These are phyloP conservation scores for Pipra filicauda DNA, from an alignment of 2,113 vertebrate genomes.

Conservation along the genomic window DNA sequence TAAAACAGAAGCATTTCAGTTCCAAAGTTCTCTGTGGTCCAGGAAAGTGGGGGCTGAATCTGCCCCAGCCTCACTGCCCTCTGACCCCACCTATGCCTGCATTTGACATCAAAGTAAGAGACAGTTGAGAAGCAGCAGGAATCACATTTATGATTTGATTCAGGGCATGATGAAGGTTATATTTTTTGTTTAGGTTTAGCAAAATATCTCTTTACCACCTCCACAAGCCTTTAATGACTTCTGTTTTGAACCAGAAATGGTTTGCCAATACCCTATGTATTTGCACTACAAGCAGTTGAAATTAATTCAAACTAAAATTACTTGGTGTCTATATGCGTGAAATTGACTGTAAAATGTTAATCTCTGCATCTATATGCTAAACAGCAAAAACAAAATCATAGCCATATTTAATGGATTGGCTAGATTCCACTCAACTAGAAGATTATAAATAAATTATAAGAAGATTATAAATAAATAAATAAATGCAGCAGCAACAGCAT, in stretches of 20 bases:
- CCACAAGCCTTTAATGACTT: not conserved
- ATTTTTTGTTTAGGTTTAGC: not conserved
- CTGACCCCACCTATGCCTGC: not conserved
- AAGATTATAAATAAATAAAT: not conserved
- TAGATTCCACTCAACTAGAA: not conserved
- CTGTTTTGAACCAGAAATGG: not conserved
- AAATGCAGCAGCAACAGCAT: not conserved
- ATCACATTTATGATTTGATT: not conserved
- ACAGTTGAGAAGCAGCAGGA: not conserved
- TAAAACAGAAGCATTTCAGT: not conserved
- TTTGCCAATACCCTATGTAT: not conserved
- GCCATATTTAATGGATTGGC: not conserved
- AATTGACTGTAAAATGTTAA: not conserved
- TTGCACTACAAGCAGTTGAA: not conserved
- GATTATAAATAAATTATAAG: not conserved
- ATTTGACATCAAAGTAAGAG: not conserved
- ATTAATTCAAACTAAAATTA: not conserved
- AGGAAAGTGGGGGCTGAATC: not conserved
- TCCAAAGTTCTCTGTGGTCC: not conserved
- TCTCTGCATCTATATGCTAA: not conserved
- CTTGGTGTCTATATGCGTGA: not conserved
- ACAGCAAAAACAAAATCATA: not conserved
- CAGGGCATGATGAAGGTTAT: not conserved
- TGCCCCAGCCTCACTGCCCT: rapidly evolving
- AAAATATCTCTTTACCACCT: not conserved